These are phyloP conservation scores for Coracias cyanogaster DNA, from an alignment of 2,797 vertebrate genomes.

Conservation along the genomic window DNA sequence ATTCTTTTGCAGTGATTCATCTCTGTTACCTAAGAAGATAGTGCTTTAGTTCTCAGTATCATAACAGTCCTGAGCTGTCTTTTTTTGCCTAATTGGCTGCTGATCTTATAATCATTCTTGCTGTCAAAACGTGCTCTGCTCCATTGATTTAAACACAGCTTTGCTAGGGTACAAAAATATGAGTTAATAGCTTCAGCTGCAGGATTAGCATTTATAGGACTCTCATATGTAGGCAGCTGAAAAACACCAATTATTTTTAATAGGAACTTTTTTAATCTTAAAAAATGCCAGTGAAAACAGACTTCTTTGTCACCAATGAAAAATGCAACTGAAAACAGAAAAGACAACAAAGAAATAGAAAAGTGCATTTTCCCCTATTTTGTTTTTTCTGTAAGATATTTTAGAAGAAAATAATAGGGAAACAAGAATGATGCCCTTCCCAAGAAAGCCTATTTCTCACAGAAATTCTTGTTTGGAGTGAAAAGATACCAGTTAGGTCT, in stretches of 20 bases:
- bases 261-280: background rate
- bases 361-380: background rate
- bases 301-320: background rate
- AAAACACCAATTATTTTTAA: constrained; percentile 53
- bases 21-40: background rate
- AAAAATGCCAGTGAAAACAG: constrained; percentile 9
- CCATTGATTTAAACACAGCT: constrained; percentile 24
- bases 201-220: constrained; percentile 13
- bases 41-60: background rate
- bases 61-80: constrained; percentile 22
- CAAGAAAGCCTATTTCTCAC: background rate
- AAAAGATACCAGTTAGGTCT: background rate
- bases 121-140: background rate
- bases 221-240: background rate
- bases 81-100: constrained; percentile 56
- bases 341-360: background rate
- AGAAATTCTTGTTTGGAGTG: background rate
- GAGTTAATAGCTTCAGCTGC: constrained; percentile 29
- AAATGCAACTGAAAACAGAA: constrained; percentile 1
- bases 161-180: constrained; percentile 2
- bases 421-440: background rate
- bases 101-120: constrained; percentile 43
- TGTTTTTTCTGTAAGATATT: background rate
- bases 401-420: background rate
- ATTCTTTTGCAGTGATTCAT: constrained; percentile 7